Base-by-base conservation (phyloP, 2,888 invertebrate species). In the Chrysomela aeneicollis region DNA sequence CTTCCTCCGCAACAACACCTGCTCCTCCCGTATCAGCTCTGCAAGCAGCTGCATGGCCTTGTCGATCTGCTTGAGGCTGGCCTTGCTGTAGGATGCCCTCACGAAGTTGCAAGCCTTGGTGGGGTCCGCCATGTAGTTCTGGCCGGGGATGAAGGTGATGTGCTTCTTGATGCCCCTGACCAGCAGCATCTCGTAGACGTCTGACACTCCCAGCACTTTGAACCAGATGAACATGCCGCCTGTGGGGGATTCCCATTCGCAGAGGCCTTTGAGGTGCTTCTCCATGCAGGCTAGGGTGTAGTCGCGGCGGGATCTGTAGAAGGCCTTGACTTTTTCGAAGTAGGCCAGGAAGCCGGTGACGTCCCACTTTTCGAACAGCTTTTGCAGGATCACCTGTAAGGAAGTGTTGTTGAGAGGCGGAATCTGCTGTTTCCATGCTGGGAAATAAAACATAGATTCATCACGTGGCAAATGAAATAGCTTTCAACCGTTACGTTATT, bases 221-320 rank as follows among this genome's bases (percentile, higher is more conserved):
- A 92, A 83, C 93, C 93, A 94, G 42, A 92, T 84, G 81, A 93
- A 93, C 85, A 93, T 89, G 0, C 93, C 93, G 1, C 90, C 92
- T 2, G 83, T 79, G 0, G 94, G 93, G 21, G 85, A 77, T 0
- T 82, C 77, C 87, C 91, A 92, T 63, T 89, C 88, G 1, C 88
- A 89, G 2, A 92, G 78, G 53, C 87, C 88, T 84, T 79, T 73
- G 18, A 90, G 81, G 78, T 89, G 85, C 75, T 86, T 87, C 2
- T 86, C 83, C 69, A 90, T 87, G 0, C 89, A 85, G 0, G 80
- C 77, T 0, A 89, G 77, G 70, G 92, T 88, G 37, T 86, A 79
- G 76, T 90, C 89, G 2, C 91, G 84, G 9, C 91, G 87, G 2
- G 79, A 78, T 66, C 81, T 84, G 82, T 93, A 93, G 74, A 91